Evolutionary conservation across 92 coral and sea anemone genomes (phyloP), one percentile per base, ranked within the genome.

Genomic region (Siderastrea siderea): DNA sequence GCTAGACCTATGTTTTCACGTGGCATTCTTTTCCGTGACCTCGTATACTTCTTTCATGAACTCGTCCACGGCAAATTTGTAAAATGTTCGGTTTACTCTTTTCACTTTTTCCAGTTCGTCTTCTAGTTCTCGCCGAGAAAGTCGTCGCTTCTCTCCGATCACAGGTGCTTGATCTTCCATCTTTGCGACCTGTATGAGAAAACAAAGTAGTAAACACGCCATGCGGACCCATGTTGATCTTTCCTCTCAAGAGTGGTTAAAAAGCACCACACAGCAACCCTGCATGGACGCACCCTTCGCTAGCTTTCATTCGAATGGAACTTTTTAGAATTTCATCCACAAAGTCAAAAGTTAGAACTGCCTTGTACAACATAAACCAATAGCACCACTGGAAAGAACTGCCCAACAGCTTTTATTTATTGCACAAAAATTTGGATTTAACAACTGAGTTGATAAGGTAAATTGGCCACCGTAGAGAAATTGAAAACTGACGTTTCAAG

Each of bases 31-130:
- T 3, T 51, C 84, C 9, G 50, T 10, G 3, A 43, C 74, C 59
- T 64, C 45, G 47, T 90, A 82, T 14, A 93, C 96, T 75, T 95
- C 92, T 60, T 65, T 66, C 65, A 95, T 79, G 7, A 95, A 75
- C 83, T 91, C 90, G 3, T 88, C 95, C 19, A 95, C 98, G 55
- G 98, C 98, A 68, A 93, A 95, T 80, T 87, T 84, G 83, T 95
- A 95, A 78, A 95, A 93, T 46, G 90, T 87, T 83, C 87, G 94
- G 87, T 93, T 93, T 16, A 93, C 76, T 69, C 90, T 91, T 84
- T 91, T 90, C 12, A 92, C 86, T 17, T 86, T 83, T 49, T 80
- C 76, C 53, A 95, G 84, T 74, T 95, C 87, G 7, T 90, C 89
- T 45, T 84, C 53, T 1, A 95, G 87, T 19, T 88, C 94, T 5